phyloP scores from a whole-genome alignment of 2,797 vertebrate species.

The Apodemus agrarius region DNA sequence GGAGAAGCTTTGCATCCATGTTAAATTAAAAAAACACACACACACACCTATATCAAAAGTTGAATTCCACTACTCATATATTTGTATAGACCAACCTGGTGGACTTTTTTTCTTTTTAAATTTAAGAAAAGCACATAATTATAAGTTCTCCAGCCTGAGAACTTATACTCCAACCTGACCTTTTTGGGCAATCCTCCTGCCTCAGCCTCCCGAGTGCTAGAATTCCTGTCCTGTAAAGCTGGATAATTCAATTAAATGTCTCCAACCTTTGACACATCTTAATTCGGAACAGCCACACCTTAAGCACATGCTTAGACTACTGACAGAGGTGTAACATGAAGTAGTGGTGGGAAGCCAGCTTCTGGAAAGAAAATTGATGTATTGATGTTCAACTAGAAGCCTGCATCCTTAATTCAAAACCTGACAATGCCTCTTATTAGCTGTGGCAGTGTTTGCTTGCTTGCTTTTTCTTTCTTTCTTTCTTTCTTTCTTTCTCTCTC shows the following conservation, averaged over 20 bases:
- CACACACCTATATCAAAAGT: not conserved
- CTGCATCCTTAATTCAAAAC: not conserved
- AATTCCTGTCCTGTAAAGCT: too few species aligned
- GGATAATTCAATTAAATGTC: not conserved
- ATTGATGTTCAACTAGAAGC: not conserved
- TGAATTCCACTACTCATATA: not conserved
- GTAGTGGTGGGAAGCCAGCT: not conserved
- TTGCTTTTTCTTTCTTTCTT: not conserved
- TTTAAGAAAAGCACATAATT: conserved; percentile 38
- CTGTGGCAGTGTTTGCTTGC: not conserved
- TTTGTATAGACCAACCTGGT: not conserved
- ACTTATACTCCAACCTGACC: not conserved
- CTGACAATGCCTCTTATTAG: not conserved
- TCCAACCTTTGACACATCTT: not conserved
- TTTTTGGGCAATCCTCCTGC: too few species aligned
- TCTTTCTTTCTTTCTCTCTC: too few species aligned
- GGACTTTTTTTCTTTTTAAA: conserved; percentile 40
- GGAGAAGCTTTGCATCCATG: not conserved
- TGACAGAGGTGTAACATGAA: not conserved
- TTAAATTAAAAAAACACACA: not conserved
- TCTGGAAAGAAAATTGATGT: conserved; percentile 38
- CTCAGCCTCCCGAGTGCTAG: too few species aligned
- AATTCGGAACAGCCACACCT: not conserved
- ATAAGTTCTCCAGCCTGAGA: not conserved
- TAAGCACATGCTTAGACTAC: not conserved